phyloP scores from a whole-genome alignment of 1,140 invertebrate species.

The Alviniconcha marisindica region DNA sequence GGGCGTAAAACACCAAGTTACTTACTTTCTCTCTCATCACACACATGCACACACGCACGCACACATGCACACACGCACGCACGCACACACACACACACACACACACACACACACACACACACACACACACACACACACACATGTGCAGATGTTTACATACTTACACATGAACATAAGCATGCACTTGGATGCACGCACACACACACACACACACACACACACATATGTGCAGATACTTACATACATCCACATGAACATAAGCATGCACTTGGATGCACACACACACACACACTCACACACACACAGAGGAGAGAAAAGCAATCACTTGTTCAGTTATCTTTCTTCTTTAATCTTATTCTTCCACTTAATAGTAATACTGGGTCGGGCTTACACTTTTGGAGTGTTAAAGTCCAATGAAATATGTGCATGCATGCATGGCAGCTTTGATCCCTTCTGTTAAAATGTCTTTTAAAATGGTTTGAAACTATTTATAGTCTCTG shows the following conservation, averaged over 20 bases:
- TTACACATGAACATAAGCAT: background rate
- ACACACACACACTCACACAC: background rate
- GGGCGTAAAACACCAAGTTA: background rate
- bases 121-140: background rate
- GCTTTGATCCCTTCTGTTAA: no score
- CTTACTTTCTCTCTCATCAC: background rate
- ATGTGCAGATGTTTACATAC: background rate
- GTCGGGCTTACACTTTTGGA: no score
- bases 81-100: slow-evolving; percentile 3
- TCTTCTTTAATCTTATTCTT: no score
- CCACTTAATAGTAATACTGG: no score
- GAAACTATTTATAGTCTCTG: no score
- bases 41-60: slow-evolving; percentile 8
- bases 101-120: background rate
- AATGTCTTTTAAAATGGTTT: no score
- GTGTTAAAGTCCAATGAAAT: no score
- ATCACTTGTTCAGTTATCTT: no score
- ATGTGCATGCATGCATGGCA: no score
- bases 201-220: background rate
- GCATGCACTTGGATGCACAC: background rate
- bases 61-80: background rate
- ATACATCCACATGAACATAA: background rate
- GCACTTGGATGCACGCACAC: background rate
- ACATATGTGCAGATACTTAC: background rate
- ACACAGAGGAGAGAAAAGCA: no score